Base-by-base conservation (phyloP, 2,797 vertebrate genomes). In the Labeo calbasu region DNA sequence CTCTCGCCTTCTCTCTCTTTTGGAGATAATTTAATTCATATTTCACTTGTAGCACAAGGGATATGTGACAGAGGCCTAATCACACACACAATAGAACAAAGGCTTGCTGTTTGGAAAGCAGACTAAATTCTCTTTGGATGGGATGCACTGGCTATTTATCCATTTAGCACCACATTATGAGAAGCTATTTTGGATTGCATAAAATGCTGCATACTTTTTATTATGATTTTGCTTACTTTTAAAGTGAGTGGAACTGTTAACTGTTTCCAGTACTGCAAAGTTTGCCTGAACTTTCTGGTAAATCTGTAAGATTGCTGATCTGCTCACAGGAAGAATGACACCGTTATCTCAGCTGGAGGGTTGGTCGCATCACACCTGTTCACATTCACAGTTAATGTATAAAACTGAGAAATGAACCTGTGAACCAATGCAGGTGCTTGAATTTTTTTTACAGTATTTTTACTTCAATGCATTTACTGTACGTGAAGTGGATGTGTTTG, bases 11-110 rank as follows among this genome's bases (percentile, higher is more conserved):
- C 79, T 82, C 65, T 84, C 55, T 77, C 77, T 79, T 77, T 79
- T 50, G 15, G 95, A 95, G 96, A 96, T 96, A 96, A 96, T 96
- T 96, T 95, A 93, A 94, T 95, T 96, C 95, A 96, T 96, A 95
- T 96, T 96, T 96, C 96, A 96, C 95, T 95, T 95, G 94, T 94
- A 94, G 95, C 94, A 95, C 95, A 95, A 92, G 93, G 87, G 84
- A 85, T 69, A 75, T 82, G 84, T 87, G 84, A 81, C 88, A 87
- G 86, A 86, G 81, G 72, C 79, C 86, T 86, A 87, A 89, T 89
- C 88, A 87, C 79, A 88, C 70, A 72, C 79, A 83, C 65, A 48
- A 77, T 21, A 65, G 83, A 86, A 84, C 86, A 84, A 79, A 85
- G 84, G 85, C 59, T 76, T 84, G 81, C 73, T 77, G 40, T 66